These are phyloP conservation scores for Apamea crenata DNA, from an alignment of 2,888 invertebrate genomes.

Conservation along the genomic window DNA sequence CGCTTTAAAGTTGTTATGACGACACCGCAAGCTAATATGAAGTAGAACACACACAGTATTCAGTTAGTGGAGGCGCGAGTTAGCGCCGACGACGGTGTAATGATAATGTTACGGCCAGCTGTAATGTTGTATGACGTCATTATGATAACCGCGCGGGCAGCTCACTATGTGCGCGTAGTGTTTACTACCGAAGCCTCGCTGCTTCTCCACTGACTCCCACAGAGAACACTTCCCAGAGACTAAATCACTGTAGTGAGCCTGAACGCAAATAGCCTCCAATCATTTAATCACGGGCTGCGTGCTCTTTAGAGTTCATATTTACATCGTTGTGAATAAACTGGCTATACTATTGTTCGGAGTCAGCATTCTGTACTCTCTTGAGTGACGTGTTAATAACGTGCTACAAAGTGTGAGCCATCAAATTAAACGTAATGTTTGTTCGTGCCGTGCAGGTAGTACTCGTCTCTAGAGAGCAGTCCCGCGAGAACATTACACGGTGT, in stretches of 20 bases:
- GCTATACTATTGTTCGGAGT: not conserved
- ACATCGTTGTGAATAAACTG: not conserved
- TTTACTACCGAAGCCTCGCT: not conserved
- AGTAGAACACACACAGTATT: conserved; percentile 4
- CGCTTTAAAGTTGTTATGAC: not conserved
- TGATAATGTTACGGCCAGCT: conserved; percentile 9
- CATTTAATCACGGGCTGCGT: not conserved
- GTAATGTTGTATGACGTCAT: conserved; percentile 3
- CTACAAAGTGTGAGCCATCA: conserved; percentile 25
- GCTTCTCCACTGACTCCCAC: not conserved
- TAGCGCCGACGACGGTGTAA: conserved; percentile 19
- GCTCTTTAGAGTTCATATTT: not conserved
- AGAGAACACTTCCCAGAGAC: not conserved
- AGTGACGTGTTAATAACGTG: not conserved
- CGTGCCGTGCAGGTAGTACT: conserved; percentile 10
- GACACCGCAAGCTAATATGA: not conserved
- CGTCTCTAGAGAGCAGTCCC: not conserved
- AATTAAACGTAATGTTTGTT: conserved; percentile 46
- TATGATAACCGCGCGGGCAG: not conserved
- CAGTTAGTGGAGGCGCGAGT: conserved; percentile 13
- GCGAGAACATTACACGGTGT: not conserved
- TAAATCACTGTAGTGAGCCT: not conserved
- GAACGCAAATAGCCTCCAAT: not conserved
- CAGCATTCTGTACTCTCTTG: conserved; percentile 10
- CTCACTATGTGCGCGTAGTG: not conserved